A percentile compares a stretch with the other conserved stretches of the same genome.
Conservation (phyloP, 2,797 vertebrate species). For the Avahi laniger region DNA sequence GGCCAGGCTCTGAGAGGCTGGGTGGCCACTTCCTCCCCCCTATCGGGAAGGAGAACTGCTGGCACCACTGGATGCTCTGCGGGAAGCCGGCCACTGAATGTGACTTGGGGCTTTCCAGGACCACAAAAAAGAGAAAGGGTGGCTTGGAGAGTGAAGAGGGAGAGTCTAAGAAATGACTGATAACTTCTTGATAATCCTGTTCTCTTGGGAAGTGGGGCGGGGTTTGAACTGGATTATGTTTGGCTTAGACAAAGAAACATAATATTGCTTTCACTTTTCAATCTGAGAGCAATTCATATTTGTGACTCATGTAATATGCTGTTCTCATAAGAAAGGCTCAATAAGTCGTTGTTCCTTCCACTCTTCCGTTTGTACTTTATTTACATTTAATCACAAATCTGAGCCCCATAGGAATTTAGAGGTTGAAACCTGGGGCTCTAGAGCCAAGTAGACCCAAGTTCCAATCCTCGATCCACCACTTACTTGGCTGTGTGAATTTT, state of each 20-base stretch:
- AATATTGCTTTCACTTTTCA: not conserved
- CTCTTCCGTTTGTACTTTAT: not conserved
- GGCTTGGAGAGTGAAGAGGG: not conserved
- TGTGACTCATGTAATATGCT: not conserved
- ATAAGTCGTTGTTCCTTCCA: not conserved
- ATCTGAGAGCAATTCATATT: not conserved
- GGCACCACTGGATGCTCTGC: not conserved
- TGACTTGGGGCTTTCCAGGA: not conserved
- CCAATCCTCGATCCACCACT: not conserved
- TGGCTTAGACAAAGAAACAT: not conserved
- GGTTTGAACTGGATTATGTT: not conserved
- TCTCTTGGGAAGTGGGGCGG: not conserved
- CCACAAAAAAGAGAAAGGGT: not conserved
- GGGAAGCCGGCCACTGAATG: not conserved
- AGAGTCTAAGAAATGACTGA: not conserved
- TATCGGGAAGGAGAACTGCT: not conserved
- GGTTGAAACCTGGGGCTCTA: not conserved
- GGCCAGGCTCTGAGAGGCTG: not conserved
- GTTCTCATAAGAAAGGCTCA: not conserved
- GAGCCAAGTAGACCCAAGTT: not conserved
- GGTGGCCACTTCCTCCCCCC: rapidly evolving
- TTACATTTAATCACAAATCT: not conserved
- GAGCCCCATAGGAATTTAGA: not conserved
- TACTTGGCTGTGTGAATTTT: not conserved
- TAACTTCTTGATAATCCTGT: not conserved